Percentiles rank a stretch among this genome's conserved stretches.
phyloP scores from a whole-genome alignment of 2,113 vertebrate genomes.

The Chloropsis cyanopogon region DNA sequence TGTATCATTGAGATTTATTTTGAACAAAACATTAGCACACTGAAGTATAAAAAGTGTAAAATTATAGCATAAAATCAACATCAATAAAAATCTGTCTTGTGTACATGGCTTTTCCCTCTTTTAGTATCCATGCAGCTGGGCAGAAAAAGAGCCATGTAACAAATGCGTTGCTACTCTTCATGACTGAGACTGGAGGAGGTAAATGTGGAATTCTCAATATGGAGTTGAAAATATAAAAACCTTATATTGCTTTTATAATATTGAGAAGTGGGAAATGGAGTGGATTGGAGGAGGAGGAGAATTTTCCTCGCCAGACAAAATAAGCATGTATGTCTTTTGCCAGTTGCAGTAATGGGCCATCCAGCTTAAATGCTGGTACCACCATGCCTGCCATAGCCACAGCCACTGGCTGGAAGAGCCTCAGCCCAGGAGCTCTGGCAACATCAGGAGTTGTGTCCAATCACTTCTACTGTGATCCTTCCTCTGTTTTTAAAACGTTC shows the following conservation, averaged over 20 bases:
- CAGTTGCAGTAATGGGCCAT: neutral
- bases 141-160: neutral
- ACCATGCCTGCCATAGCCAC: rapidly evolving
- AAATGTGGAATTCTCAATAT: neutral
- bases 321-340: neutral
- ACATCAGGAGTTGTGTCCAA: rapidly evolving
- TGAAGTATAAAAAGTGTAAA: conserved; percentile 29
- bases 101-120: neutral
- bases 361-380: neutral
- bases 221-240: neutral
- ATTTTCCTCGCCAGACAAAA: neutral
- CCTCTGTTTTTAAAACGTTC: neutral
- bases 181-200: neutral
- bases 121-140: neutral
- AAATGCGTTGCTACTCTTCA: neutral
- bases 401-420: neutral
- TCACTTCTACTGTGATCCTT: neutral
- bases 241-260: neutral
- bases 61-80: conserved; percentile 14
- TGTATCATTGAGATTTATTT: conserved; percentile 28
- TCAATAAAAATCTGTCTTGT: neutral
- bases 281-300: neutral
- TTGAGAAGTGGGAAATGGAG: neutral
- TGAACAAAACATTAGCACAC: conserved; percentile 28
- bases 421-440: neutral